A percentile compares a stretch with the other conserved stretches of the same genome.
Conservation (phyloP, 1,140 invertebrate species). For the Colletes latitarsis region DNA sequence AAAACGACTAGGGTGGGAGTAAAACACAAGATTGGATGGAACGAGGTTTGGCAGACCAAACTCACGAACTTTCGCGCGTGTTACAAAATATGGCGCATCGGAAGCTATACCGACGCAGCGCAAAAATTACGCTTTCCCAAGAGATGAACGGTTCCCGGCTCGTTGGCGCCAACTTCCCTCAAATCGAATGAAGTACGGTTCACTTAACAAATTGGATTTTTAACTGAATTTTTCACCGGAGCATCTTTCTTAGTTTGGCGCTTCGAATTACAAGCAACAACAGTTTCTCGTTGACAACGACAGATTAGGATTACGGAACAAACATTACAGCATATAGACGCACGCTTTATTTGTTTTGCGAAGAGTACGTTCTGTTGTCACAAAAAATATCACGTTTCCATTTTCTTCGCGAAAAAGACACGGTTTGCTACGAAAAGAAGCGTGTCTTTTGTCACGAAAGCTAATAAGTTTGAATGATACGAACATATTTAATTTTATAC, state of each 20-base stretch:
- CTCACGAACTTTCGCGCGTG: slow-evolving; percentile 29
- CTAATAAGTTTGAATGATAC: too few relatives aligned
- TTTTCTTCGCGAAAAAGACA: too few relatives aligned
- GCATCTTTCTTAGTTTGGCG: not conserved
- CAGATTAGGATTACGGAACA: too few relatives aligned
- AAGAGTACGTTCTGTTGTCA: too few relatives aligned
- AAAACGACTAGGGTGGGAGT: slow-evolving; percentile 18
- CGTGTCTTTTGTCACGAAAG: too few relatives aligned
- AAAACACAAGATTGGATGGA: slow-evolving; percentile 45
- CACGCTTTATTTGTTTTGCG: too few relatives aligned
- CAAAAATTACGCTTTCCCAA: slow-evolving; percentile 33
- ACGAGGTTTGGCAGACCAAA: slow-evolving; percentile 24
- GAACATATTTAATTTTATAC: too few relatives aligned
- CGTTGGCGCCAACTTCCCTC: slow-evolving; percentile 14
- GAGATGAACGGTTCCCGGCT: slow-evolving; percentile 36
- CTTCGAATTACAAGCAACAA: not conserved
- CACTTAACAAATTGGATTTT: slow-evolving; percentile 43
- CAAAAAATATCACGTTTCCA: too few relatives aligned
- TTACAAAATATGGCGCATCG: slow-evolving; percentile 24
- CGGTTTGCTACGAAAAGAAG: too few relatives aligned
- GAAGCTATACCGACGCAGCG: slow-evolving; percentile 38
- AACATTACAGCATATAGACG: too few relatives aligned
- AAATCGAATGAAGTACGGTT: slow-evolving; percentile 11
- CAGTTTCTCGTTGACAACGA: too few relatives aligned
- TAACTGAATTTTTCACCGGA: not conserved